Base-by-base conservation (phyloP, 92 coral and sea anemone species). In the Umimayanthus chanpuru region DNA sequence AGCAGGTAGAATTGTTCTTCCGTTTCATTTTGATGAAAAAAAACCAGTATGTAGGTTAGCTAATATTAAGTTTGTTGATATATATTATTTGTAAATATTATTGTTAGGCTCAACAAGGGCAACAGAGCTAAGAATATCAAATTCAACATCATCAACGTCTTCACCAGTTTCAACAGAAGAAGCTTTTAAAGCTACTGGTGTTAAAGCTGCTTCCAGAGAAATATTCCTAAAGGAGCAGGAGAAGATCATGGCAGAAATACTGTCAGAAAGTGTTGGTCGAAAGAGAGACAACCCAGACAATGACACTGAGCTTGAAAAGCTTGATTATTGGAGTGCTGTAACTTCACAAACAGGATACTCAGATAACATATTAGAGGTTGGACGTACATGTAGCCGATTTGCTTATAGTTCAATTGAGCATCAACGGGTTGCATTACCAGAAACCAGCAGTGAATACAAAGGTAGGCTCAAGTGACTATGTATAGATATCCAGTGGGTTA, bases 91-190 rank as follows among this genome's bases (percentile, higher is more conserved):
- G 32, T 70, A 6, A 70, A 26, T 29, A 10, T 23, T 67, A 23
- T 29, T 39, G 30, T 15, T 25, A 81, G 85, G n/a, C 16, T 61
- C 8, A 38, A 64, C 53, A 65, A 65, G 39, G 65, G 21, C 73
- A 39, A 81, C 18, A 64, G 85, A n/a, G 55, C 36, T 32, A 0
- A 32, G 2, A 32, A 32, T 0, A 32, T 32, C 36, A 32, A 32
- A 32, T 32, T 32, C 85, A 36, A 29, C 40, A 47, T 81, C 85
- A 64, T n/a, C 85, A 20, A 21, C 75, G 64, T n/a, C n/a, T n/a
- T n/a, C n/a, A n/a, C n/a, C 36, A 32, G 36, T 73, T n/a, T 66
- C 86, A 41, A 82, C 86, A 66, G 86, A 82, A 5, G 86, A 83
- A 70, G 44, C 87, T 41, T 38, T 83, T 2, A 70, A 26, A 70